Base-by-base conservation (phyloP, 2,113 vertebrate genomes). In the Verasper variegatus region DNA sequence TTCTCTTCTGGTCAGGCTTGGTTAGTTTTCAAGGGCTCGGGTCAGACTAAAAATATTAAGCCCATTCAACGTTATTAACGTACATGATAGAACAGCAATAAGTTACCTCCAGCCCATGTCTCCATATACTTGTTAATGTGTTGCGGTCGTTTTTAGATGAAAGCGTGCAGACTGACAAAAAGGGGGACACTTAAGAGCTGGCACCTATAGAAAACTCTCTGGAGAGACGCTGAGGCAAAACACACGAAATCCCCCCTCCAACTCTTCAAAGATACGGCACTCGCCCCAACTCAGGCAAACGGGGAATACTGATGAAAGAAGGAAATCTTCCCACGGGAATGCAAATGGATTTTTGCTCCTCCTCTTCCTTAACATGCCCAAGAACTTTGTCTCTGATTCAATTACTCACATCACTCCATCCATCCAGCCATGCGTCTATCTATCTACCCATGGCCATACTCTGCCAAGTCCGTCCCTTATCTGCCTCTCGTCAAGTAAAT, bases 401-500 rank as follows among this genome's bases (percentile, higher is more conserved):
- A 81, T 88, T 89, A 90, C 86, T 87, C 60, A 81, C 78, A 57
- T 40, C 24, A 18, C 63, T 45, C 13, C 51, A 54, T 45, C 13
- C 51, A 54, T 62, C 26, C 4, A 45, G 68, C 70, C 54, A 68
- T 35, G 47, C n/a, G 56, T 67, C 67, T 17, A 80, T 68, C 81
- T 60, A 71, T 81, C 70, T 21, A 67, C 23, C 23, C 54, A 58
- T 17, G 69, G 66, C 57, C 63, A 84, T 69, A 63, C 77, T 49
- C 71, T 83, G 74, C 76, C 81, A 89, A 83, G 76, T 74, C 73
- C 18, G 72, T 81, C 76, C 72, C 76, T 85, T 88, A 89, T 84
- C 80, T 88, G 35, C 56, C 57, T 75, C 71, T 72, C 9, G 35
- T 78, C 52, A 31, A 69, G 35, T 63, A 55, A 73, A 81, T 56